Evolutionary conservation across 2,797 vertebrate species (phyloP), one percentile per base, ranked within the genome.

Genomic region (Phrynocephalus vlangalii): DNA sequence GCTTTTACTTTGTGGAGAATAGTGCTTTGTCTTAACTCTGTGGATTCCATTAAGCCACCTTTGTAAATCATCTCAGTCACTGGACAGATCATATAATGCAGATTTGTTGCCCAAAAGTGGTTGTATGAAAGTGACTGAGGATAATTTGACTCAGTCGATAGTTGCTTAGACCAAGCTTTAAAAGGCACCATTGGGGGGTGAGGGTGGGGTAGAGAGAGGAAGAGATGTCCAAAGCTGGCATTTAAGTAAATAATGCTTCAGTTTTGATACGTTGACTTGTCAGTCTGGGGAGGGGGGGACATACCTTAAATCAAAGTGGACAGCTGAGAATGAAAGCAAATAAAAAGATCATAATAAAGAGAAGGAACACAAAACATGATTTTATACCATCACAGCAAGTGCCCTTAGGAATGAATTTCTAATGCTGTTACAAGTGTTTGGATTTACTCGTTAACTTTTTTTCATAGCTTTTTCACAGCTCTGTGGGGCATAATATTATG

Each of bases 241-340:
- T 93, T 93, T 94, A 88, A 90, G 86, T 93, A 95, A 95, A 93
- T 95, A 94, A 94, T 92, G 92, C 90, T 86, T 89, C 60, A 93
- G 79, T 89, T 94, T 94, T 95, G 93, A 92, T 94, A 86, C 79
- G 91, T 89, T 92, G 92, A 78, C 86, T 92, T 87, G 91, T 92
- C 93, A 90, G 86, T 88, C 85, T 83, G 78, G 87, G 90, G 38
- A 38, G 52, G 86, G 68, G 88, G 91, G 88, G 87, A 89, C 87
- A 84, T 88, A 52, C 72, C 81, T 92, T 91, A 92, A 95, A 95
- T 95, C 89, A 90, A 94, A 95, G 86, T 89, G 84, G 91, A 91
- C 91, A 90, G 82, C 91, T 91, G 75, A 89, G 91, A 95, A 88
- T 89, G 88, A 93, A 91, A 91, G 83, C 68, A 93, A 92, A 91